phyloP scores from a whole-genome alignment of 2,888 invertebrate genomes.

The Amblyjoppa fuscipennis region DNA sequence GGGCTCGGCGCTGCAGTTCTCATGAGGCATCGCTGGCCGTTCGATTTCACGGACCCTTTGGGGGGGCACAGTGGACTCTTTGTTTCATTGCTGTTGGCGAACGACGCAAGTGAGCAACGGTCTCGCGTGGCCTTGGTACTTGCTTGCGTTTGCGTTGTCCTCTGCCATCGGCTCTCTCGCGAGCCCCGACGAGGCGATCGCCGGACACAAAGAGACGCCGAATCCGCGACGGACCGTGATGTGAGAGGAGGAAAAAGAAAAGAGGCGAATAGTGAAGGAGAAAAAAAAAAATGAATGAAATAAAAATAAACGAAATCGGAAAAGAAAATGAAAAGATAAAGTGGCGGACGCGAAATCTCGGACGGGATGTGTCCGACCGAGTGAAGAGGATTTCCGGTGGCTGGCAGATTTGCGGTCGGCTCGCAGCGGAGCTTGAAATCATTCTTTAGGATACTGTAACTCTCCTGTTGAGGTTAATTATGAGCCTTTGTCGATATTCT shows the following conservation, averaged over 20 bases:
- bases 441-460: conserved; percentile 11
- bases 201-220: conserved; percentile 61
- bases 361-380: conserved; percentile 62
- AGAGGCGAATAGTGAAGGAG: conserved; percentile 46
- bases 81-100: conserved; percentile 61
- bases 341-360: conserved; percentile 37
- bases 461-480: background rate
- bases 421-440: conserved; percentile 40
- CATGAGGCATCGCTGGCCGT: conserved; percentile 43
- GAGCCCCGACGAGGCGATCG: conserved; percentile 34
- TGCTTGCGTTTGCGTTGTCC: conserved; percentile 51
- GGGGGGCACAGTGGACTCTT: conserved; percentile 65
- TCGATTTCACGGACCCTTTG: conserved; percentile 66
- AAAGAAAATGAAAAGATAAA: conserved; percentile 61
- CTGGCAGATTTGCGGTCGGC: conserved; percentile 42
- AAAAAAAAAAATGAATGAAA: conserved; percentile 12
- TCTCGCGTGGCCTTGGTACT: conserved; percentile 63
- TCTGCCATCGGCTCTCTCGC: background rate
- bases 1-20: conserved; percentile 39
- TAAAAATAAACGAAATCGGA: conserved; percentile 29
- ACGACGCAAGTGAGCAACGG: conserved; percentile 67
- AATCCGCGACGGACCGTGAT: conserved; percentile 63
- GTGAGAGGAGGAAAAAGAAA: conserved; percentile 24
- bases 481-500: conserved; percentile 1
- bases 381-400: conserved; percentile 64